Evolutionary conservation across 2,888 invertebrate species (phyloP).

Genomic region (Nudaria mundana): DNA sequence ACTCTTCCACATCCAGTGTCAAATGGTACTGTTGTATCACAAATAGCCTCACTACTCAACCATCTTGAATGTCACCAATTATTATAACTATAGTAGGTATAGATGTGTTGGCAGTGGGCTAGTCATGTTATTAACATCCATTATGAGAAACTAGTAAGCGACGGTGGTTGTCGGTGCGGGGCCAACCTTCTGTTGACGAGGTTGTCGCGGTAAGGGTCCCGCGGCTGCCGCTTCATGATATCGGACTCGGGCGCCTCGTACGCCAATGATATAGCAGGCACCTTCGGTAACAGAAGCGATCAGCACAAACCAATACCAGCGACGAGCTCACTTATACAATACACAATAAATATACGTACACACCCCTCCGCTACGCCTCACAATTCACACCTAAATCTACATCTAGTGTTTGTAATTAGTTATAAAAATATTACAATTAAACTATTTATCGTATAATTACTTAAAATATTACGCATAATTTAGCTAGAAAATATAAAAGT

Average conservation of each 20-base stretch:
- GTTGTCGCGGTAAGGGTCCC: conserved; percentile 98
- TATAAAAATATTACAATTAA: conserved; percentile 43
- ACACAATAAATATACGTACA: conserved; percentile 60
- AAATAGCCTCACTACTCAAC: conserved; percentile 65
- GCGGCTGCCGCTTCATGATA: conserved; percentile 99
- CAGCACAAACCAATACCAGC: conserved; percentile 62
- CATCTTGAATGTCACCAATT: conserved; percentile 41
- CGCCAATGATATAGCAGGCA: conserved; percentile 99
- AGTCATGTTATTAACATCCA: conserved; percentile 68
- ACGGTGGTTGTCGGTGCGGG: conserved; percentile 45
- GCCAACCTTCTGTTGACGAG: conserved; percentile 98
- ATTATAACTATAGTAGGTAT: conserved; percentile 23
- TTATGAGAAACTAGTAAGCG: conserved; percentile 66
- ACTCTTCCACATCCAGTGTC: conserved; percentile 79
- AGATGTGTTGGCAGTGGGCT: conserved; percentile 51
- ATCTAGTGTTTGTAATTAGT: conserved; percentile 43
- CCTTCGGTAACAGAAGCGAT: conserved; percentile 86
- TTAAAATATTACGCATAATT: conserved; percentile 56
- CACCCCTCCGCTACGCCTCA: conserved; percentile 44
- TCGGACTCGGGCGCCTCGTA: conserved; percentile 99
- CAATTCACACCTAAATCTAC: conserved; percentile 44
- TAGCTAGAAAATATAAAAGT: conserved; percentile 61
- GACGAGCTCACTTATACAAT: conserved; percentile 44
- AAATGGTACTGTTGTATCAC: conserved; percentile 64
- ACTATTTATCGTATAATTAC: conserved; percentile 39